Percentiles rank a stretch among this genome's conserved stretches.
phyloP scores from a whole-genome alignment of 1,140 invertebrate species.

The Solen grandis region DNA sequence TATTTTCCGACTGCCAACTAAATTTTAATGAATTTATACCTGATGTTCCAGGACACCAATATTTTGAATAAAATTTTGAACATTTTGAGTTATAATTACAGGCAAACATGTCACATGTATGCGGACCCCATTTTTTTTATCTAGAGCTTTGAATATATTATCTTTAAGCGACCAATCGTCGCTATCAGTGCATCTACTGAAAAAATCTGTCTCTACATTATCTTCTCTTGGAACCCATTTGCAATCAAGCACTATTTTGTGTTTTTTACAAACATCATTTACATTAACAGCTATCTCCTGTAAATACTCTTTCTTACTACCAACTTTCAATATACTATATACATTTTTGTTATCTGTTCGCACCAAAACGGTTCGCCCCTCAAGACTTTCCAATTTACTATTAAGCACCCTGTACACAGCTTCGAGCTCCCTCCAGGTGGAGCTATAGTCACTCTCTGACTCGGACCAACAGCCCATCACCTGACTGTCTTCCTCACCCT shows the following conservation, averaged over 20 bases:
- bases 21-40: conserved; percentile 7
- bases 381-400: conserved; percentile 1
- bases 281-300: conserved; percentile 14
- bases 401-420: neutral
- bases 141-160: neutral
- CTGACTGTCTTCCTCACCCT: neutral
- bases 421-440: conserved; percentile 21
- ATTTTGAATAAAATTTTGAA: conserved; percentile 35
- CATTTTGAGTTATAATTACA: conserved; percentile 15
- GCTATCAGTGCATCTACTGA: conserved; percentile 20
- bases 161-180: conserved; percentile 22
- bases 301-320: conserved; percentile 3
- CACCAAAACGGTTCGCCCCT: conserved; percentile 13
- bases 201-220: conserved; percentile 16
- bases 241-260: neutral
- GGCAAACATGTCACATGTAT: conserved; percentile 22
- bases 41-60: conserved; percentile 9
- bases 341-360: conserved; percentile 26
- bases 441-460: neutral
- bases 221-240: conserved; percentile 27
- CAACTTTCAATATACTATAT: neutral
- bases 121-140: conserved; percentile 19
- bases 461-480: conserved; percentile 5
- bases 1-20: conserved; percentile 15
- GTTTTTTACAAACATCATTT: conserved; percentile 1